Evolutionary conservation across 92 coral and sea anemone species (phyloP), one percentile per base, ranked within the genome.

Genomic region (Hydrozoanthus gracilis): DNA sequence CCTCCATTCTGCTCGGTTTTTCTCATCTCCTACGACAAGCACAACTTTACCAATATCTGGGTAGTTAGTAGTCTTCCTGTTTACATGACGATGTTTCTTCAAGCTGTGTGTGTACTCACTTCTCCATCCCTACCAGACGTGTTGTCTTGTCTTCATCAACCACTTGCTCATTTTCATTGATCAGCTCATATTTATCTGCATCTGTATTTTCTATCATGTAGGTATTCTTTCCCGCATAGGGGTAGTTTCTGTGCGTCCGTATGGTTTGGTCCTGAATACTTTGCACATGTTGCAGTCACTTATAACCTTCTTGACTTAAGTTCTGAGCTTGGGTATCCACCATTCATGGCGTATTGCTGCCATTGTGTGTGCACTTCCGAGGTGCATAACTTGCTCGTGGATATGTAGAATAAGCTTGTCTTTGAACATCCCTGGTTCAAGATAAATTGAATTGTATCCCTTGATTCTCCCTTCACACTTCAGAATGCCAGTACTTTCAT

Each of bases 301-400:
- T 82, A 85, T 83, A 8, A 79, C 55, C 73, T 89, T 89, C 92
- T 87, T 93, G 49, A 93, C 92, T 55, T 83, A 74, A 27, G 88
- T 74, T 73, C 96, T 70, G 58, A 93, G 86, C 79, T 52, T 70
- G 51, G 92, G 95, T 55, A 93, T 90, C 90, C 93, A 90, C 90
- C 92, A 90, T 7, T 90, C 73, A 16, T 90, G 91, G 73, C 95
- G 76, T 13, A 88, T 47, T n/a, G 83, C 85, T 47, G 96, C 93
- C 94, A 91, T 93, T 5, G 93, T 91, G 92, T 88, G 82, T 10
- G 92, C 87, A 9, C 85, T 78, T 67, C 95, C 92, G 4, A 89
- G 90, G 64, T 93, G 93, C n/a, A 39, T 87, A 13, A 82, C 84
- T 55, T 88, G 66, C 16, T 82, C 71, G 47, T 93, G 91, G 18